Evolutionary conservation across 2,888 invertebrate species (phyloP).

Genomic region (Drosophila nr. perissopoda): DNA sequence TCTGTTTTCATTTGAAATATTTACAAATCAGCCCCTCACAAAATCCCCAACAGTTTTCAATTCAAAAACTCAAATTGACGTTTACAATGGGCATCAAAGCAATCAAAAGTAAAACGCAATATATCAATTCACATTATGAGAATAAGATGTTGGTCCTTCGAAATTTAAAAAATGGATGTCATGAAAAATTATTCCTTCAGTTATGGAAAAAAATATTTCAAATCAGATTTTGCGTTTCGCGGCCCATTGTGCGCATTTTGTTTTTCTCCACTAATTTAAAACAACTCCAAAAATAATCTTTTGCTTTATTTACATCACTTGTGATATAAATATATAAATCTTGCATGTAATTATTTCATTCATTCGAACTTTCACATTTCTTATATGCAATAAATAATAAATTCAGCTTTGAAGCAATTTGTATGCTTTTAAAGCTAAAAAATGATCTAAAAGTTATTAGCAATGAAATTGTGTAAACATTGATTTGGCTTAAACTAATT

Average conservation of each 20-base stretch:
- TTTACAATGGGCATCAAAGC: neutral
- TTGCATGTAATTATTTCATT: neutral
- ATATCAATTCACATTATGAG: neutral
- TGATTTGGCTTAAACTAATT: no score
- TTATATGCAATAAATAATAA: no score
- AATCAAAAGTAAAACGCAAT: neutral
- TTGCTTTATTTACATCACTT: neutral
- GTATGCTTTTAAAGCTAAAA: no score
- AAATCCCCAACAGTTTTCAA: neutral
- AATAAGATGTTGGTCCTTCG: neutral
- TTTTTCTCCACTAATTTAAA: neutral
- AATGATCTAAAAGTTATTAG: no score
- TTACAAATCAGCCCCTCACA: neutral
- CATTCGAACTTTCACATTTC: neutral
- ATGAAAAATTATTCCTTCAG: neutral
- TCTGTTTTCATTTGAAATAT: conserved; percentile 5
- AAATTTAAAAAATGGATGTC: fast-evolving
- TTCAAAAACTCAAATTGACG: neutral
- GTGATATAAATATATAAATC: neutral
- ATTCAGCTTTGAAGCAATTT: no score
- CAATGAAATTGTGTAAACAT: no score
- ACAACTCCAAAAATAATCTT: neutral
- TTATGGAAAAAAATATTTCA: neutral
- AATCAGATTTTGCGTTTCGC: neutral
- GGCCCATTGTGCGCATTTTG: neutral